phyloP scores from a whole-genome alignment of 2,113 vertebrate species.

The Trichomycterus rosablanca region DNA sequence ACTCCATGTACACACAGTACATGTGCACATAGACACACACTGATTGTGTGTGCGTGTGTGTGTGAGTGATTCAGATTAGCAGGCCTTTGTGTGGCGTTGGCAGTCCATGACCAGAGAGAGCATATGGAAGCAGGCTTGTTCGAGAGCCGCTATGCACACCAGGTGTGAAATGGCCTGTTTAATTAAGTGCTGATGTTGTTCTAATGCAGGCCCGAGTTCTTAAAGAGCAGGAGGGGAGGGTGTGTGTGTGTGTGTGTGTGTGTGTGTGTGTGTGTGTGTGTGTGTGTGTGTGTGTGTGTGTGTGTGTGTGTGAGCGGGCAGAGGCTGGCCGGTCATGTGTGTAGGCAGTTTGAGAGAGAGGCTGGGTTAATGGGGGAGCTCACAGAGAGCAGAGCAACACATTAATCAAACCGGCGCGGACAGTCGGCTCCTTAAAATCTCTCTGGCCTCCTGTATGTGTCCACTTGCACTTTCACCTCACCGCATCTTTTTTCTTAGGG shows the following conservation, averaged over 20 bases:
- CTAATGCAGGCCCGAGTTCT: constrained; percentile 64
- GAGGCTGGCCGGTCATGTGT: constrained; percentile 63
- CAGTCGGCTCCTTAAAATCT: constrained; percentile 10
- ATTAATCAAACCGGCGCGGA: constrained; percentile 66
- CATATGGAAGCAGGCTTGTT: constrained; percentile 72
- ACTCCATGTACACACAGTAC: neutral
- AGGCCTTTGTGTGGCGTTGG: constrained; percentile 63
- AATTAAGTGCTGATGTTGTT: constrained; percentile 80
- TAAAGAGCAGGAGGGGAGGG: constrained; percentile 1
- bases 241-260: constrained; percentile 12
- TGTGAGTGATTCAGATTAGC: constrained; percentile 60
- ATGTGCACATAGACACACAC: neutral
- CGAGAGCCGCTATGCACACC: constrained; percentile 70
- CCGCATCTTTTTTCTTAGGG: neutral
- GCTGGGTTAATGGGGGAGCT: constrained; percentile 64
- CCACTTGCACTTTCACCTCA: neutral
- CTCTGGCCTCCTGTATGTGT: neutral
- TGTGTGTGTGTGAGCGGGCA: constrained; percentile 7
- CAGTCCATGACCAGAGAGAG: constrained; percentile 60
- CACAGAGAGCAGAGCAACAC: constrained; percentile 61
- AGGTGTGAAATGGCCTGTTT: constrained; percentile 80
- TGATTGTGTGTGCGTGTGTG: constrained; percentile 35
- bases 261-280: constrained; percentile 12
- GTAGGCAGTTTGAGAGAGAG: constrained; percentile 57
- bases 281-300: constrained; percentile 16